Percentiles rank a stretch among this genome's conserved stretches.
phyloP scores from a whole-genome alignment of 64 coral and sea anemone species.

The Astreopora myriophthalma region DNA sequence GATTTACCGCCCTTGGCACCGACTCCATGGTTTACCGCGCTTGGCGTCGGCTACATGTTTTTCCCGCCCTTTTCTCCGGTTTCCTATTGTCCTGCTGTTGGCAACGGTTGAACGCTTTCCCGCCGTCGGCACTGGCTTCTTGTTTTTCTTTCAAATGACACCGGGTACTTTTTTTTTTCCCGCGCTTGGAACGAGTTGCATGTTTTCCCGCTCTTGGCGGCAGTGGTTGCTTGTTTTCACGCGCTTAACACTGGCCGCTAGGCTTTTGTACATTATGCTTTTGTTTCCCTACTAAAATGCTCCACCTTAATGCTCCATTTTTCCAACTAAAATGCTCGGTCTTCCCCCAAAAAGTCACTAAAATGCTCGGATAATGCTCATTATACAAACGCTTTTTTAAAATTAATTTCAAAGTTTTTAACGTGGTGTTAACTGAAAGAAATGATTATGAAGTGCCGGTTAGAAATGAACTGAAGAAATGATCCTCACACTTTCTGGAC shows the following conservation, averaged over 20 bases:
- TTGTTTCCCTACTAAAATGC: conserved; percentile 57
- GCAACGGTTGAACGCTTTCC: background rate
- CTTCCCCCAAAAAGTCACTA: conserved; percentile 39
- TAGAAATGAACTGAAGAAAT: too few relatives aligned
- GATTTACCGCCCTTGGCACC: too few relatives aligned
- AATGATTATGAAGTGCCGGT: too few relatives aligned
- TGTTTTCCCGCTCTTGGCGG: background rate
- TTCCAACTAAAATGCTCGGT: conserved; percentile 48
- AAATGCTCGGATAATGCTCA: conserved; percentile 55
- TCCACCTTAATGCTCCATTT: conserved; percentile 43
- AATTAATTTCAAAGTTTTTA: conserved; percentile 23
- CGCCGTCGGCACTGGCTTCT: background rate
- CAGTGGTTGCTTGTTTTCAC: too few relatives aligned
- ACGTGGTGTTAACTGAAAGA: background rate
- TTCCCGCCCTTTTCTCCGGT: background rate
- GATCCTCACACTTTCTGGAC: too few relatives aligned
- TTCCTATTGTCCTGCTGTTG: background rate
- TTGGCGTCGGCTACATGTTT: background rate
- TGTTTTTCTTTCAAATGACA: background rate
- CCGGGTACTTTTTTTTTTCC: background rate
- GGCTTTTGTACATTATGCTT: conserved; percentile 30
- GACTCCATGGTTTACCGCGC: background rate
- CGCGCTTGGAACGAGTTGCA: background rate
- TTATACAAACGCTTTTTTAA: conserved; percentile 29
- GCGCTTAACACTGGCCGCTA: background rate